A percentile compares a stretch with the other conserved stretches of the same genome.
phyloP scores from a whole-genome alignment of 2,113 vertebrate species.

The Centropristis striata region DNA sequence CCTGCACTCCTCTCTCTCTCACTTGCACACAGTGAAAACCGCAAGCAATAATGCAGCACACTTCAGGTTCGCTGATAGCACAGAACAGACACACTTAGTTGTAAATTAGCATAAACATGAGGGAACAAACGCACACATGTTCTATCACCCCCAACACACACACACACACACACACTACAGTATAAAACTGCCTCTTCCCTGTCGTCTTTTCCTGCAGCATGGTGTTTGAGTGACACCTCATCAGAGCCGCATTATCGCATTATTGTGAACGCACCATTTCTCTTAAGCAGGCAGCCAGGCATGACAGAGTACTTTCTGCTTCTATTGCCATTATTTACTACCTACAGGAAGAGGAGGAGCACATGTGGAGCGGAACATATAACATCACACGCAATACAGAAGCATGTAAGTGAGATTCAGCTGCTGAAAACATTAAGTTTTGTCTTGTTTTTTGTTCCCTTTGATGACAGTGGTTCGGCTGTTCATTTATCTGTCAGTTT shows the following conservation, averaged over 20 bases:
- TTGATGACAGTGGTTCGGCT: neutral
- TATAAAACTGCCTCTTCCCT: slow-evolving; percentile 2
- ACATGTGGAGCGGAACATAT: neutral
- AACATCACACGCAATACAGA: neutral
- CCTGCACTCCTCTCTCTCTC: neutral
- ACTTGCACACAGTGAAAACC: neutral
- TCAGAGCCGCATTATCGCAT: slow-evolving; percentile 53
- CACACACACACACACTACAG: neutral
- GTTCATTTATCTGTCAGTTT: slow-evolving; percentile 8
- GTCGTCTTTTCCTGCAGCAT: slow-evolving; percentile 14
- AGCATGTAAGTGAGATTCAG: neutral
- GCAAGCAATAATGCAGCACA: slow-evolving; percentile 13
- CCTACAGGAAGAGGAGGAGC: slow-evolving; percentile 3
- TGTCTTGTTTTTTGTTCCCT: neutral
- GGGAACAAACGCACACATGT: neutral
- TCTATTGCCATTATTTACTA: slow-evolving; percentile 34
- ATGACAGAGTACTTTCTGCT: slow-evolving; percentile 39
- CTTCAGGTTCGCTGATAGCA: slow-evolving; percentile 46
- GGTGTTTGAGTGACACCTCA: slow-evolving; percentile 54
- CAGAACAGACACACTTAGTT: slow-evolving; percentile 2
- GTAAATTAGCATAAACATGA: slow-evolving; percentile 49
- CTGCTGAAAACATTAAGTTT: neutral
- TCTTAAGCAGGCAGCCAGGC: slow-evolving; percentile 52
- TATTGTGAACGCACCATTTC: slow-evolving; percentile 32
- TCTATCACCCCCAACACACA: neutral